A percentile compares a stretch with the other conserved stretches of the same genome.
phyloP scores from a whole-genome alignment of 2,113 vertebrate genomes.

The Gallinago media region DNA sequence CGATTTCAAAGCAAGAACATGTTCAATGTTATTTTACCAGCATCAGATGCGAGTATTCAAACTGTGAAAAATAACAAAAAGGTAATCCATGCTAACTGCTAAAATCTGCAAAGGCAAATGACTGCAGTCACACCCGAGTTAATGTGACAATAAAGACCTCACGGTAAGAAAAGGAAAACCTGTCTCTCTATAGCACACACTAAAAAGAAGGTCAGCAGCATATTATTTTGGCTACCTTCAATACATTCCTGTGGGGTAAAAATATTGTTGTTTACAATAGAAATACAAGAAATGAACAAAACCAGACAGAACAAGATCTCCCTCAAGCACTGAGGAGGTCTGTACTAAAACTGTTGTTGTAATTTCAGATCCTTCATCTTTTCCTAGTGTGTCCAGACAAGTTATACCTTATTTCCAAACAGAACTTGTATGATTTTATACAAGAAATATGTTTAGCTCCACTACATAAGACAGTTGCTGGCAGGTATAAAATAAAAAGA shows the following conservation, averaged over 20 bases:
- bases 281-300: background rate
- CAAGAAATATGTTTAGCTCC: background rate
- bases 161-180: background rate
- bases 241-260: background rate
- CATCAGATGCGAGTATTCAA: background rate
- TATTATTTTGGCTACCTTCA: background rate
- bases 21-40: background rate
- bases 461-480: background rate
- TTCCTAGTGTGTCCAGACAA: background rate
- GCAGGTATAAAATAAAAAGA: background rate
- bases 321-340: rapidly evolving
- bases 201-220: background rate
- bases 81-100: background rate
- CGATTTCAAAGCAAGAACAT: background rate
- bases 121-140: background rate
- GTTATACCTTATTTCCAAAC: background rate
- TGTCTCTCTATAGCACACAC: background rate
- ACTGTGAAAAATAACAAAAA: background rate
- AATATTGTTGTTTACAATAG: background rate
- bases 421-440: background rate
- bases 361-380: background rate
- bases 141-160: background rate
- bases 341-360: background rate
- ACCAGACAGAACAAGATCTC: background rate
- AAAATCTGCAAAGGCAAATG: background rate